Conservation (phyloP, 1,140 invertebrate species). For the Brevipalpus yothersi region DNA sequence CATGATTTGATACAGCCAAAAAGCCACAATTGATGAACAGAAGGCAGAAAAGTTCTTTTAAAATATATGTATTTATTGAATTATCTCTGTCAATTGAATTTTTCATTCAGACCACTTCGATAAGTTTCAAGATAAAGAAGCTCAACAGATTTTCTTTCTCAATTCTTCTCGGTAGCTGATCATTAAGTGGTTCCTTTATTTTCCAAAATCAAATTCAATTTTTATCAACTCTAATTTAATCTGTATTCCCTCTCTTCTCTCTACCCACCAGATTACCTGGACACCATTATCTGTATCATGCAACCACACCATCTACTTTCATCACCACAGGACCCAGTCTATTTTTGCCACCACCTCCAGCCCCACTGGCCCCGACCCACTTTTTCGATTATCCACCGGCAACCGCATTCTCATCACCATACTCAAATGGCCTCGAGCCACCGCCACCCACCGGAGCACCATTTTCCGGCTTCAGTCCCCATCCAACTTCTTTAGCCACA, state of each 20-base stretch:
- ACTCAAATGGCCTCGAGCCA: not conserved
- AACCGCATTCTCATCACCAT: not conserved
- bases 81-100: not conserved
- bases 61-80: not conserved
- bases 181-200: not conserved
- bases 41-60: not conserved
- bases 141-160: not conserved
- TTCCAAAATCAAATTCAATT: not conserved
- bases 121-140: not conserved
- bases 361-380: not conserved
- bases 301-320: not conserved
- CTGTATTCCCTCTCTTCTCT: not conserved
- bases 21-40: not conserved
- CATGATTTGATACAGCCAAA: not conserved
- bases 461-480: not conserved
- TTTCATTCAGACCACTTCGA: not conserved
- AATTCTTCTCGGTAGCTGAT: not conserved
- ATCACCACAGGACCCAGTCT: not conserved
- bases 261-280: not conserved
- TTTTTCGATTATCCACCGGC: constrained; percentile 1
- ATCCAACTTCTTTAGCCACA: not conserved
- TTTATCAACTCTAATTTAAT: not conserved
- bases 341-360: not conserved
- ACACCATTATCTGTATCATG: not conserved
- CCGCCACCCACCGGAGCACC: not conserved